These are phyloP conservation scores for Rhingia rostrata DNA, from an alignment of 2,888 invertebrate genomes.

Conservation along the genomic window DNA sequence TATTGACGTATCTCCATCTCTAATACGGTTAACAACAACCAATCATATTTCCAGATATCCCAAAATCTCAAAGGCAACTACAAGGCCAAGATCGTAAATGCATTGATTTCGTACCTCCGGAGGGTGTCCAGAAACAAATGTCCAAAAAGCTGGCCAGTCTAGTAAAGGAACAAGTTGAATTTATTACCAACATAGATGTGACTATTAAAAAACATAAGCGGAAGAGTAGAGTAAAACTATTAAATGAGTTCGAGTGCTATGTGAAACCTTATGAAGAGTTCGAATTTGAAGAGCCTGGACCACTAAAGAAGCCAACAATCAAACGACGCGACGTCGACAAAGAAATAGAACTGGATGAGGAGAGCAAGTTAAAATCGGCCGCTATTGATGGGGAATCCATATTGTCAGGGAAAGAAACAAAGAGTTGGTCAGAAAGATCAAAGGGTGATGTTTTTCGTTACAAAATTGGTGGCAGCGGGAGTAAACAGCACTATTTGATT, in stretches of 20 bases:
- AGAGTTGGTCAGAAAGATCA: constrained; percentile 76
- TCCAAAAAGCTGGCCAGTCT: constrained; percentile 76
- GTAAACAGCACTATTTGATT: constrained; percentile 66
- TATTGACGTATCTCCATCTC: background rate
- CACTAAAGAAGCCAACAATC: constrained; percentile 76
- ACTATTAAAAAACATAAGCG: constrained; percentile 10
- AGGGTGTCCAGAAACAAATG: constrained; percentile 77
- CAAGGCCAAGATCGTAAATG: constrained; percentile 50
- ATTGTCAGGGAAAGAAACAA: constrained; percentile 75
- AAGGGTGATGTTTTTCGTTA: constrained; percentile 77
- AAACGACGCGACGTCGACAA: constrained; percentile 75
- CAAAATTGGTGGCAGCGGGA: constrained; percentile 61
- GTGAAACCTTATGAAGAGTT: constrained; percentile 77
- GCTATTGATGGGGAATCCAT: constrained; percentile 76
- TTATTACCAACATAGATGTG: constrained; percentile 35
- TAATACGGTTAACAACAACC: background rate
- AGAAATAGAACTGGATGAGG: constrained; percentile 1
- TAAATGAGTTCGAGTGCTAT: constrained; percentile 77
- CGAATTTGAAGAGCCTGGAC: constrained; percentile 75
- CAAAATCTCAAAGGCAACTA: constrained; percentile 77
- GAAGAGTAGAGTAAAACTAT: constrained; percentile 75
- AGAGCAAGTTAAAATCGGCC: constrained; percentile 56
- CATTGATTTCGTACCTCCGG: constrained; percentile 77
- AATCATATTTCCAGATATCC: constrained; percentile 41
- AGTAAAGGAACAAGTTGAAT: constrained; percentile 77